Conservation (phyloP, 2,888 invertebrate genomes). For the Homarus gammarus region DNA sequence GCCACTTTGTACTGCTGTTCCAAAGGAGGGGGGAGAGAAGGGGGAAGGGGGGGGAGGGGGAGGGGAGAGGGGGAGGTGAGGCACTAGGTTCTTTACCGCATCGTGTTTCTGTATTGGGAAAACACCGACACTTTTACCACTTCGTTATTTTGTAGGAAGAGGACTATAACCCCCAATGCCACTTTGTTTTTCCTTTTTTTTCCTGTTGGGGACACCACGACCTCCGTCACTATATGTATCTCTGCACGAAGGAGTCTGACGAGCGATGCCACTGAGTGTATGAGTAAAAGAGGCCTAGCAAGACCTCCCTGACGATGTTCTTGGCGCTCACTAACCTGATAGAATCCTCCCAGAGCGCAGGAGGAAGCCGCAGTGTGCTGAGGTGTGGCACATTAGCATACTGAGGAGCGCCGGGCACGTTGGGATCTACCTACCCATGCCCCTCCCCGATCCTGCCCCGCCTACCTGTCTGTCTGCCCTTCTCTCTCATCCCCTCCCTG, state of each 20-base stretch:
- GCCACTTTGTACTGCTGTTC: too few species aligned
- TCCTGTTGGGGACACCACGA: background rate
- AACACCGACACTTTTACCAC: too few species aligned
- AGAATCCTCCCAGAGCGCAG: background rate
- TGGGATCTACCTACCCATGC: constrained; percentile 21
- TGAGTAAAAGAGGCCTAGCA: background rate
- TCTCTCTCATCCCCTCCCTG: background rate
- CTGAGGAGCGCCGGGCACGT: constrained; percentile 45
- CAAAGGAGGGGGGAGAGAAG: too few species aligned
- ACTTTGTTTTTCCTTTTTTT: background rate
- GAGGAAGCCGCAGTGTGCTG: constrained; percentile 25
- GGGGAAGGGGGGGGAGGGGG: too few species aligned
- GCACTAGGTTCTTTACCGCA: too few species aligned
- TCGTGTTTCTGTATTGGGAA: too few species aligned
- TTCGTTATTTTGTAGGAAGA: too few species aligned
- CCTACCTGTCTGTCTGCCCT: constrained; percentile 43
- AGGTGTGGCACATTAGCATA: constrained; percentile 52
- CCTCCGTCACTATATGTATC: too few species aligned
- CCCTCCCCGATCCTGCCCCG: constrained; percentile 32
- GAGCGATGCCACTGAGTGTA: too few species aligned
- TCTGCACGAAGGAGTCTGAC: too few species aligned
- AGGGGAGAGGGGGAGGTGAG: too few species aligned
- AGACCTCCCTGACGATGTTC: background rate
- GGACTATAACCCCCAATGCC: too few species aligned
- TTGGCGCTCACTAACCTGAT: background rate